These are phyloP conservation scores for Lagocephalus sceleratus DNA, from an alignment of 2,797 vertebrate genomes.

Conservation along the genomic window DNA sequence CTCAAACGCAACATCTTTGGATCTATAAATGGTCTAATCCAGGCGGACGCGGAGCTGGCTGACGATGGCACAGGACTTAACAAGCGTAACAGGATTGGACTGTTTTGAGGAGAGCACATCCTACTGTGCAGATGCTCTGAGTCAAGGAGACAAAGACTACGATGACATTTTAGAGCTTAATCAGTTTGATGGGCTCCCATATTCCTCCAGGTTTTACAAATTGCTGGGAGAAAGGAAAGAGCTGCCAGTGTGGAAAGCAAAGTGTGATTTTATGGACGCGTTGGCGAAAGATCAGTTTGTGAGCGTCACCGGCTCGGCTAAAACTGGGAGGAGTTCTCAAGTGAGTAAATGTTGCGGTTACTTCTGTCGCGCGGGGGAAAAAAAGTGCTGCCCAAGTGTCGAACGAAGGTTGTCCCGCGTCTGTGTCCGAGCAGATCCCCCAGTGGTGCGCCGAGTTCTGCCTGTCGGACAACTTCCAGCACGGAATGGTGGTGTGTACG, in stretches of 20 bases:
- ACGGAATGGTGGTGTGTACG: constrained; percentile 80
- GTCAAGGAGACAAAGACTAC: constrained; percentile 61
- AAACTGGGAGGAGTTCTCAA: constrained; percentile 90
- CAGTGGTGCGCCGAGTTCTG: constrained; percentile 90
- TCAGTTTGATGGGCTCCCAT: constrained; percentile 90
- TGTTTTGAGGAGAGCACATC: constrained; percentile 33
- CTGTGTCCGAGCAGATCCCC: constrained; percentile 74
- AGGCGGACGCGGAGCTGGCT: constrained; percentile 13
- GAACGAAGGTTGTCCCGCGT: constrained; percentile 10
- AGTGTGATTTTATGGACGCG: constrained; percentile 82
- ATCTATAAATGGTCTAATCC: constrained; percentile 31
- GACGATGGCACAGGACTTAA: constrained; percentile 53
- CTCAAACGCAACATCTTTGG: constrained; percentile 37
- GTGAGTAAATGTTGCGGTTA: constrained; percentile 67
- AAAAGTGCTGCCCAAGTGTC: not conserved
- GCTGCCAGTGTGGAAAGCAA: constrained; percentile 85
- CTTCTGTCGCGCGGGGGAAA: not conserved
- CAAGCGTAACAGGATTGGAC: constrained; percentile 40
- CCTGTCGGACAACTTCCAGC: constrained; percentile 76
- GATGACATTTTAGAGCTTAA: constrained; percentile 85
- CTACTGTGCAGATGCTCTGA: constrained; percentile 60
- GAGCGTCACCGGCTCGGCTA: constrained; percentile 81
- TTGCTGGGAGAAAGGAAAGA: constrained; percentile 83
- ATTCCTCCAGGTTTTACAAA: constrained; percentile 90
- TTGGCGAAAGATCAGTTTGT: constrained; percentile 81